Conservation (phyloP, 2,113 vertebrate species). For the Cololabis saira region DNA sequence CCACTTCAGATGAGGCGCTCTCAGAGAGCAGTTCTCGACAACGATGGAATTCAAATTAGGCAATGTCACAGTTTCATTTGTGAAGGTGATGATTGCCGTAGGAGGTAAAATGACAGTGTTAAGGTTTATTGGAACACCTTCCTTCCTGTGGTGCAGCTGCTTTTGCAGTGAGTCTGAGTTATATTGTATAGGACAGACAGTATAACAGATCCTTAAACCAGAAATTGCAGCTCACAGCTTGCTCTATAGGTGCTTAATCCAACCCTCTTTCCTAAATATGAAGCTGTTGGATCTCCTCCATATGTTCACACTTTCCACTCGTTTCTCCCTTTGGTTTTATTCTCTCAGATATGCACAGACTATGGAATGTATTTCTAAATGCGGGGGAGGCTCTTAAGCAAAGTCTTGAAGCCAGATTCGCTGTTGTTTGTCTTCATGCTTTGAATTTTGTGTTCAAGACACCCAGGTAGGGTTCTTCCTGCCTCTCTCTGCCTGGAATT, state of each 20-base stretch:
- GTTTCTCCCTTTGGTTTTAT: not conserved
- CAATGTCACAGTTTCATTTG: slow-evolving; percentile 51
- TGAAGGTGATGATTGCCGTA: slow-evolving; percentile 34
- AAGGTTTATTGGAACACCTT: slow-evolving; percentile 25
- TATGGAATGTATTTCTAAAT: slow-evolving; percentile 28
- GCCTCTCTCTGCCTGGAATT: slow-evolving; percentile 44
- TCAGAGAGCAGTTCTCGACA: slow-evolving; percentile 50
- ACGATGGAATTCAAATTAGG: slow-evolving; percentile 57
- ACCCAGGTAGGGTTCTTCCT: slow-evolving; percentile 49
- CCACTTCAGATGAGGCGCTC: slow-evolving; percentile 55
- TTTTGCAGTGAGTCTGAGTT: slow-evolving; percentile 20
- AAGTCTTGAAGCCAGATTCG: slow-evolving; percentile 44
- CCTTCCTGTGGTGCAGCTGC: slow-evolving; percentile 5
- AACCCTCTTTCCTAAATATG: slow-evolving; percentile 2
- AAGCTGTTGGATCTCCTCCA: slow-evolving; percentile 46
- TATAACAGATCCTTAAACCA: slow-evolving; percentile 34
- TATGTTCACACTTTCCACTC: slow-evolving; percentile 11
- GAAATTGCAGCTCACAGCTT: slow-evolving; percentile 13
- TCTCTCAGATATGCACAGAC: slow-evolving; percentile 19
- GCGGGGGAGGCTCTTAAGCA: slow-evolving; percentile 7
- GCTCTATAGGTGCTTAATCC: slow-evolving; percentile 13
- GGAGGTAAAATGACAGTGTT: slow-evolving; percentile 38
- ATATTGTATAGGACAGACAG: slow-evolving; percentile 3
- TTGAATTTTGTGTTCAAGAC: slow-evolving; percentile 17
- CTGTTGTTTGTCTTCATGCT: slow-evolving; percentile 64